Evolutionary conservation across 2,113 vertebrate genomes (phyloP), one percentile per base, ranked within the genome.

Genomic region (Hipposideros armiger): DNA sequence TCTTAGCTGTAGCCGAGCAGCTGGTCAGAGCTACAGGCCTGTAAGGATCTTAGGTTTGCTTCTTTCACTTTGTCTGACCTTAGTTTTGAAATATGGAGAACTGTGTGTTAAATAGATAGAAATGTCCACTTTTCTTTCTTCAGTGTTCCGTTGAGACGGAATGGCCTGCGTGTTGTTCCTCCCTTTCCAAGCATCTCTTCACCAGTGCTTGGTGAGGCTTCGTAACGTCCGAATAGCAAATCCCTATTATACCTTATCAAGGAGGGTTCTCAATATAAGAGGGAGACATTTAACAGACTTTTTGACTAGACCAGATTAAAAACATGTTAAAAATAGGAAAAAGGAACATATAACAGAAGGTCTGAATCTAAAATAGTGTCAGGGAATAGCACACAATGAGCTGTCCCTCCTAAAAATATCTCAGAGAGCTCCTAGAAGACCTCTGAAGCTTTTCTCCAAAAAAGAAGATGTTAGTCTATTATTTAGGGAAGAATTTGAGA

Each of bases 291-390:
- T 84, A 93, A 78, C 16, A 56, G 69, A 42, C 22, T 93, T 19
- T 95, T 70, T n/a, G 40, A 56, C 45, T 24, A 64, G 26, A 17
- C 83, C 15, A 52, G 69, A 90, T 92, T 90, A 40, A 81, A 92
- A 97, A 58, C 11, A 7, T 60, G 58, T 67, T 69, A 58, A 67
- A 64, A 73, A 54, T n/a, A 66, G 40, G 42, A 74, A 64, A 24
- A 69, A 91, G n/a, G 83, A 16, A 50, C 20, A 3, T 17, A 14
- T 7, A 40, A 30, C 3, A 52, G 42, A 42, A 80, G 6, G n/a
- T 56, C 13, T 11, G 5, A 67, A 6, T 83, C 4, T 19, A 17
- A 32, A 13, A 22, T 20, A 56, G 15, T 16, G 40, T 86, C 28
- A 2, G 5, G 64, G 20, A 90, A 28, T 45, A 26, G 69, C 30